A percentile compares a stretch with the other conserved stretches of the same genome.
phyloP scores from a whole-genome alignment of 2,888 invertebrate genomes.

The Myopa testacea region DNA sequence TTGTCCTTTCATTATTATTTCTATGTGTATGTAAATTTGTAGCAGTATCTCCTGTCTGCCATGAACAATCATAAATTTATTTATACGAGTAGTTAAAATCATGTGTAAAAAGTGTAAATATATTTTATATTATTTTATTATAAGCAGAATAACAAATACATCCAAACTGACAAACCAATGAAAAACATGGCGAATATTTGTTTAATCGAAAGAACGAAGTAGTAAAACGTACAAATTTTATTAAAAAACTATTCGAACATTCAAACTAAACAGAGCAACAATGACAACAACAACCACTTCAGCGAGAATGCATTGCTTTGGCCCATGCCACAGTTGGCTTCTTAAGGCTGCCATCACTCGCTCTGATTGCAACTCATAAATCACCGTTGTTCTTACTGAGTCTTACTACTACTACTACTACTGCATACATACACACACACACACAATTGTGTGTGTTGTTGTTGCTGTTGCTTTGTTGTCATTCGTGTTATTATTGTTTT shows the following conservation, averaged over 20 bases:
- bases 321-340: too few species aligned
- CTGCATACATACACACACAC: too few species aligned
- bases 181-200: not conserved
- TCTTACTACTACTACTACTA: too few species aligned
- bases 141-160: not conserved
- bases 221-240: not conserved
- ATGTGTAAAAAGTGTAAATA: slow-evolving; percentile 12
- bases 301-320: too few species aligned
- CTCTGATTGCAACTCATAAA: too few species aligned
- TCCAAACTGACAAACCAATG: too few species aligned
- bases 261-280: too few species aligned
- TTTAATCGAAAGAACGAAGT: not conserved
- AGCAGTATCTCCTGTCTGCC: slow-evolving; percentile 28
- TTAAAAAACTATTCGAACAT: too few species aligned
- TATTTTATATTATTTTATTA: slow-evolving; percentile 11
- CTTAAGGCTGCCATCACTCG: too few species aligned
- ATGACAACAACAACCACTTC: too few species aligned
- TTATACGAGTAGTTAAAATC: slow-evolving; percentile 2
- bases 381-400: too few species aligned
- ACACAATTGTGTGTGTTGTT: not conserved
- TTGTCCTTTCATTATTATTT: not conserved
- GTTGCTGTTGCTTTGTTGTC: slow-evolving; percentile 18
- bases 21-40: slow-evolving; percentile 14
- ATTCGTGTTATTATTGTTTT: slow-evolving; percentile 24
- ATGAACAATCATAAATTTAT: slow-evolving; percentile 9